Conservation (phyloP, 2,888 invertebrate genomes). For the Lymantria monacha region DNA sequence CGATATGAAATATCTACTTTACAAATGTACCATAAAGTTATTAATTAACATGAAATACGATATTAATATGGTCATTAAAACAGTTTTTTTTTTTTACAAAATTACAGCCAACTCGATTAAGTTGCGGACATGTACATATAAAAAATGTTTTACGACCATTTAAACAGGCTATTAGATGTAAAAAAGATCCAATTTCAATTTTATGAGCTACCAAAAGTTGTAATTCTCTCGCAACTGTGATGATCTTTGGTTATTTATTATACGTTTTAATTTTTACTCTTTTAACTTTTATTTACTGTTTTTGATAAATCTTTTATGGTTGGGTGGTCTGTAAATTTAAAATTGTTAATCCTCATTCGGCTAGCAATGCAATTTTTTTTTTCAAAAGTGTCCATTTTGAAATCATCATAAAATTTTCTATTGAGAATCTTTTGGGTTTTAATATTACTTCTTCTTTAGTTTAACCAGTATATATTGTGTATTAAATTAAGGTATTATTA, state of each 20-base stretch:
- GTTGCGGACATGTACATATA: constrained; percentile 13
- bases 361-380: too few relatives aligned
- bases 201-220: constrained; percentile 32
- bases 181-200: constrained; percentile 29
- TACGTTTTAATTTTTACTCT: constrained; percentile 29
- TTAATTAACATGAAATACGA: neutral
- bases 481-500: too few relatives aligned
- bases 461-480: too few relatives aligned
- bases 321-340: constrained; percentile 31
- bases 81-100: neutral
- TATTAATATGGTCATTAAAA: neutral
- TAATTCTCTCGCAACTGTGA: constrained; percentile 16
- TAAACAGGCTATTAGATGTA: constrained; percentile 36
- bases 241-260: constrained; percentile 25
- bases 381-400: too few relatives aligned
- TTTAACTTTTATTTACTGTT: constrained; percentile 18
- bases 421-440: too few relatives aligned
- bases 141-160: constrained; percentile 24
- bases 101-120: constrained; percentile 13
- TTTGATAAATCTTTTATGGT: constrained; percentile 22
- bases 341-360: neutral
- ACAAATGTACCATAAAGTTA: too few relatives aligned
- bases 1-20: too few relatives aligned
- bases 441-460: too few relatives aligned
- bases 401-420: too few relatives aligned